Conservation (phyloP, 2,888 invertebrate species). For the Antitype chi region DNA sequence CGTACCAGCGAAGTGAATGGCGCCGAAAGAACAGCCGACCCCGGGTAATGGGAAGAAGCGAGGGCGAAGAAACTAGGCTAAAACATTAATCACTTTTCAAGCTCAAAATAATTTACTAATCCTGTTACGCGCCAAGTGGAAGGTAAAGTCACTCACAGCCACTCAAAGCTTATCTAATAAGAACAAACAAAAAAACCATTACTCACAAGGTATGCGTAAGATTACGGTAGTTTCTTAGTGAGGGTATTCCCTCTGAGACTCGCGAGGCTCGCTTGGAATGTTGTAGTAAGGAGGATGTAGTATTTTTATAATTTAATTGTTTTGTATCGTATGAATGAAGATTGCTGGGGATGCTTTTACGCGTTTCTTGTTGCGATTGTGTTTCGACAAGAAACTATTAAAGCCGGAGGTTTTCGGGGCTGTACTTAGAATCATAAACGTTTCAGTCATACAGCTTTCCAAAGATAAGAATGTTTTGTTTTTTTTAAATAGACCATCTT, state of each 20-base stretch:
- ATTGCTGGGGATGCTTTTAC: no score
- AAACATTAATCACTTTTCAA: background rate
- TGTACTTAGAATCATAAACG: background rate
- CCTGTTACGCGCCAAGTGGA: background rate
- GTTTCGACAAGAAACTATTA: background rate
- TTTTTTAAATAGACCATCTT: background rate
- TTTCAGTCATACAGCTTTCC: background rate
- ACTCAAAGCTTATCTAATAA: slow-evolving; percentile 17
- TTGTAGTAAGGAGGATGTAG: background rate
- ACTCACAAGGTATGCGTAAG: slow-evolving; percentile 22
- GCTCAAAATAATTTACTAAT: background rate
- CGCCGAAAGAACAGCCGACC: no score
- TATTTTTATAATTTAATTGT: slow-evolving; percentile 25
- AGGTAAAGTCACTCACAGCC: background rate
- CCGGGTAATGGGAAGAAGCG: no score
- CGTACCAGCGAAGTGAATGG: no score
- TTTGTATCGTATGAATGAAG: background rate
- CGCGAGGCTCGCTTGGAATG: background rate
- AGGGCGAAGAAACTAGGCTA: no score
- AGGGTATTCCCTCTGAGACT: slow-evolving; percentile 2
- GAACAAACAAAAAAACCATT: slow-evolving; percentile 28
- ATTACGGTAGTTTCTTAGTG: slow-evolving; percentile 12
- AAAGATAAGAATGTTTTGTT: no score
- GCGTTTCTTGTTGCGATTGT: background rate
- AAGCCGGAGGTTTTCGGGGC: background rate